These are phyloP conservation scores for Campaea margaritaria DNA, from an alignment of 2,888 invertebrate genomes.

Conservation along the genomic window DNA sequence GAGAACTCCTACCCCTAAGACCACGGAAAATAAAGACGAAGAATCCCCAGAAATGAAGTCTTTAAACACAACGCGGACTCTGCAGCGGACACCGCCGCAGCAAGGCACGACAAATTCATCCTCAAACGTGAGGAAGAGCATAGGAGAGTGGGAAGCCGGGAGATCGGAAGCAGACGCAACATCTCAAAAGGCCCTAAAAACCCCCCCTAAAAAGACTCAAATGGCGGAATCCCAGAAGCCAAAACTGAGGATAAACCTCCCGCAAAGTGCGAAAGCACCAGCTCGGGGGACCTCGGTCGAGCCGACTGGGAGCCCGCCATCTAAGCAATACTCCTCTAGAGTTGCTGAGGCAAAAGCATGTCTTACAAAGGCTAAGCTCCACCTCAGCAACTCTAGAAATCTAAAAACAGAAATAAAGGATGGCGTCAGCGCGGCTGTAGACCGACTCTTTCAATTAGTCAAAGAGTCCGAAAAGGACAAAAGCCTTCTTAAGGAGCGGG, in stretches of 20 bases:
- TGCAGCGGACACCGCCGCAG: too few species aligned
- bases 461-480: neutral
- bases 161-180: too few species aligned
- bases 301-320: neutral
- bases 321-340: neutral
- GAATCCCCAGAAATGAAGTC: too few species aligned
- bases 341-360: neutral
- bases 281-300: neutral
- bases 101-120: too few species aligned
- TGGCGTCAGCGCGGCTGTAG: neutral
- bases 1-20: neutral
- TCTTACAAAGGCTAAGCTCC: neutral
- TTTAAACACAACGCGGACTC: too few species aligned
- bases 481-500: neutral
- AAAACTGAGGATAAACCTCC: too few species aligned
- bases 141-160: too few species aligned
- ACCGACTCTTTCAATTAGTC: neutral
- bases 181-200: too few species aligned
- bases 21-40: too few species aligned
- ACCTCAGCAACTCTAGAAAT: neutral
- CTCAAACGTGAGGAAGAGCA: too few species aligned
- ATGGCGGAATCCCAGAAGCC: too few species aligned
- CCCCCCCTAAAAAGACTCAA: too few species aligned
- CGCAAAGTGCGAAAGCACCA: neutral
- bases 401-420: constrained; percentile 2